Evolutionary conservation across 92 coral and sea anemone genomes (phyloP), one percentile per base, ranked within the genome.

Genomic region (Parazoanthus swiftii): DNA sequence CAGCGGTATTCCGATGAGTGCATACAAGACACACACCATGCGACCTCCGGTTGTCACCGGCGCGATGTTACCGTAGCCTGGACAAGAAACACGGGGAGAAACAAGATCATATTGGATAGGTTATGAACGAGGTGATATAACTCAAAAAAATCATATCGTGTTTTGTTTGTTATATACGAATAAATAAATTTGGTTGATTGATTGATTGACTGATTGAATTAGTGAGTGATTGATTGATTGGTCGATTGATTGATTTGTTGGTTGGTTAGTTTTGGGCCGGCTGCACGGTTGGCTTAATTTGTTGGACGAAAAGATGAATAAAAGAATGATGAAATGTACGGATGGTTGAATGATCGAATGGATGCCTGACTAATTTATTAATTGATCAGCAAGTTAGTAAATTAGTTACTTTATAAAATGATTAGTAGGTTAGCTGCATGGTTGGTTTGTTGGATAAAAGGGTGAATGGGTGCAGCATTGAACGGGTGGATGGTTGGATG

Each of bases 1-100:
- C 92, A 96, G 94, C 82, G 98, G 98, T 92, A 96, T 96, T 83
- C 98, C 98, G 58, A 93, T 58, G 86, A 92, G 92, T 74, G 98
- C 95, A 80, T 94, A 96, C 50, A 96, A 38, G 83, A 96, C 90
- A 70, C 98, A 96, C 71, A 93, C 92, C 92, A 90, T 92, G 76
- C 98, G 95, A 39, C 98, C 98, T 16, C 92, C 91, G 43, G 86
- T 20, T 86, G 98, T 92, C 15, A 88, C 88, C 26, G 98, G 98
- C 56, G 95, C 96, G 71, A 96, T 90, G 77, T 94, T 96, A 26
- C 98, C 98, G 82, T 96, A 96, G 20, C 98, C 98, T 96, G 80
- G 8, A 74, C 39, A 74, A 8, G 15, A 29, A 15, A 67, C 36
- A 33, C 9, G 59, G 3, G 70, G 43, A 5, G n/a, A 35, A 44